A percentile compares a stretch with the other conserved stretches of the same genome.
These are phyloP conservation scores for Hippolais icterina DNA, from an alignment of 2,113 vertebrate species.

Conservation along the genomic window DNA sequence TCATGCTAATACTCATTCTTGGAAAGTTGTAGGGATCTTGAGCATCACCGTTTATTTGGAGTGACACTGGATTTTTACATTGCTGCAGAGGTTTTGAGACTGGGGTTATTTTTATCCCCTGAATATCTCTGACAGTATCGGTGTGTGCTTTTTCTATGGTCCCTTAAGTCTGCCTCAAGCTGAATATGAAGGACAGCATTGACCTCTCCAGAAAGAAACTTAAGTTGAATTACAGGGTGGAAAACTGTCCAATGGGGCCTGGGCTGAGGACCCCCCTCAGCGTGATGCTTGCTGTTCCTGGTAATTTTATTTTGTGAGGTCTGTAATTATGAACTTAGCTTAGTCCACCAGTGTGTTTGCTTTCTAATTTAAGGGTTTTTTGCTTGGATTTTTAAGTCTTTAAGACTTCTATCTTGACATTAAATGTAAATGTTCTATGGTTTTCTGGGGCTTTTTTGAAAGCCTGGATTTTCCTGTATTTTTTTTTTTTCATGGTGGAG, in stretches of 20 bases:
- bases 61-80: accelerated
- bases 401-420: background rate
- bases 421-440: background rate
- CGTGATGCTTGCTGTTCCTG: background rate
- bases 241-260: background rate
- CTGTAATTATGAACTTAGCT: background rate
- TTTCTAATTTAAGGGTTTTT: background rate
- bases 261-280: background rate
- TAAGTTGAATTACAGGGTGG: background rate
- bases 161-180: background rate
- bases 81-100: background rate
- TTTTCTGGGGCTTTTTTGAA: background rate
- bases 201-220: background rate
- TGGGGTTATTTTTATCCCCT: background rate
- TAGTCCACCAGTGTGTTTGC: background rate
- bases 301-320: background rate
- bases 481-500: background rate
- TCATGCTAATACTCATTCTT: background rate
- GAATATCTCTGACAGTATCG: background rate
- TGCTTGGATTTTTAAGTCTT: background rate
- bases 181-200: background rate
- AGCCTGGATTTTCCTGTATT: background rate
- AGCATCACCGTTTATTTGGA: background rate
- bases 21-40: background rate
- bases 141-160: background rate